Percentiles rank a stretch among this genome's conserved stretches.
Evolutionary conservation across 2,888 invertebrate genomes (phyloP).

Genomic region (Entomobrya multifasciata): DNA sequence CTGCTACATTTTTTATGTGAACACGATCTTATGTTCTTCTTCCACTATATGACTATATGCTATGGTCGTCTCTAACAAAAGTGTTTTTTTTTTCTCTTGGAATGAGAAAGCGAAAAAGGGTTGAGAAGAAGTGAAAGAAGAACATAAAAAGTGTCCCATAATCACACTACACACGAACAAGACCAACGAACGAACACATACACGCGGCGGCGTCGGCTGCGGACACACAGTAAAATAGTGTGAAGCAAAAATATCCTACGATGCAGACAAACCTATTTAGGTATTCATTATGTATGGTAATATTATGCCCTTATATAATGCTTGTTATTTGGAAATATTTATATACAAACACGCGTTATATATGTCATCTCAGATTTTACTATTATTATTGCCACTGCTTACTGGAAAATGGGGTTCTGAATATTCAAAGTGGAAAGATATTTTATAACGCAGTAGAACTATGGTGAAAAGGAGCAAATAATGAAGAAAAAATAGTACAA

Average conservation of each 20-base stretch:
- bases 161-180: conserved; percentile 68
- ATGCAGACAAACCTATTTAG: conserved; percentile 64
- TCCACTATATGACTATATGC: too few species aligned
- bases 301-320: conserved; percentile 24
- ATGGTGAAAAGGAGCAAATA: neutral
- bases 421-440: conserved; percentile 1
- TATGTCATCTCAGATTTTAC: conserved; percentile 21
- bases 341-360: neutral
- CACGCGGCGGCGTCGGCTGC: neutral
- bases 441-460: neutral
- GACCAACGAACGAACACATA: conserved; percentile 44
- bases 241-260: conserved; percentile 43
- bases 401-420: neutral
- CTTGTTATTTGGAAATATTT: neutral
- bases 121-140: conserved; percentile 48
- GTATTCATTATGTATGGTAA: conserved; percentile 22
- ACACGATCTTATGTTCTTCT: conserved; percentile 10
- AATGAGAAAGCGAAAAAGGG: neutral
- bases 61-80: conserved; percentile 50
- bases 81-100: conserved; percentile 8
- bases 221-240: neutral
- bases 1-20: conserved; percentile 31
- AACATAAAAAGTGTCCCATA: conserved; percentile 73
- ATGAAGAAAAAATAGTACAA: neutral
- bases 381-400: neutral